Evolutionary conservation across 2,113 vertebrate species (phyloP).

Genomic region (Irena cyanogastra): DNA sequence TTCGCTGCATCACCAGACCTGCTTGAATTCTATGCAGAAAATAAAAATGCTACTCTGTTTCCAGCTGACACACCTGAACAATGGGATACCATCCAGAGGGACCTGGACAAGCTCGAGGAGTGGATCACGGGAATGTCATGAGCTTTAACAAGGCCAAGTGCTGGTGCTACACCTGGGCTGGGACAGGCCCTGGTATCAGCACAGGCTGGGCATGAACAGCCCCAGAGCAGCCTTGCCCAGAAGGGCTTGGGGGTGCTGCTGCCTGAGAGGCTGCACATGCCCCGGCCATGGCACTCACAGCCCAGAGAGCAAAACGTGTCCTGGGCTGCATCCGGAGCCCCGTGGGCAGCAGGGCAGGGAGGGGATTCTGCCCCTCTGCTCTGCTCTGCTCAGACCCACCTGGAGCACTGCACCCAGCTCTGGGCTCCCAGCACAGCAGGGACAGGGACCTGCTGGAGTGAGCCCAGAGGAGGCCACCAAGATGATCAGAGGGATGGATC

Average conservation of each 20-base stretch:
- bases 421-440: not conserved
- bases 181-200: rapidly evolving
- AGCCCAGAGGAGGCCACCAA: not conserved
- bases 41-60: not conserved
- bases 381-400: not conserved
- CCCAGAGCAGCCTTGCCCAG: not conserved
- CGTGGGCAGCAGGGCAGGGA: not conserved
- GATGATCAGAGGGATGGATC: not conserved
- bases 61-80: not conserved
- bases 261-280: not conserved
- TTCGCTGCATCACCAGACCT: not conserved
- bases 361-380: not conserved
- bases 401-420: not conserved
- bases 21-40: not conserved
- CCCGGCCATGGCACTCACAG: not conserved
- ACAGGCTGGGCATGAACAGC: not conserved
- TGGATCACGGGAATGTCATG: rapidly evolving
- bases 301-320: not conserved
- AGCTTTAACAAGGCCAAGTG: not conserved
- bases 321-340: not conserved
- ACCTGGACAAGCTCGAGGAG: rapidly evolving
- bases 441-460: rapidly evolving
- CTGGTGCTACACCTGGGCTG: not conserved
- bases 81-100: not conserved
- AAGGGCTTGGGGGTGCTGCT: not conserved